A percentile compares a stretch with the other conserved stretches of the same genome.
phyloP scores from a whole-genome alignment of 1,140 invertebrate genomes.

The Aphelenchoides fujianensis region DNA sequence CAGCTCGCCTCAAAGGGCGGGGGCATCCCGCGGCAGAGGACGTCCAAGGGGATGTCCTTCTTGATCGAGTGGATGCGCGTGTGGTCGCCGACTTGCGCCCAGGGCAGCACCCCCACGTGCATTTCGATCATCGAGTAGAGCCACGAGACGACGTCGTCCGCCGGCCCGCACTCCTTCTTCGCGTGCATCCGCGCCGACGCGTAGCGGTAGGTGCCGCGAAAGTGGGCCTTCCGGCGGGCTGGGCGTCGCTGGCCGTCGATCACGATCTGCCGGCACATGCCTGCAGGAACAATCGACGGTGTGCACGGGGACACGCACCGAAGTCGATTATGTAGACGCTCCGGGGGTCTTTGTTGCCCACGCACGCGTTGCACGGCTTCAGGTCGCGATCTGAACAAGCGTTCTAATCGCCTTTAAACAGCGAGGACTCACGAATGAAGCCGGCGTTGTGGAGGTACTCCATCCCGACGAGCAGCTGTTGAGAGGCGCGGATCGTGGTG shows the following conservation, averaged over 20 bases:
- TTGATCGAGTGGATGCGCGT: background rate
- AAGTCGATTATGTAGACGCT: slow-evolving; percentile 20
- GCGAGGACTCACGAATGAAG: slow-evolving; percentile 5
- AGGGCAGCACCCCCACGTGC: background rate
- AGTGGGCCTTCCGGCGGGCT: background rate
- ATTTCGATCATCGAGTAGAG: slow-evolving; percentile 16
- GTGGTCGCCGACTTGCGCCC: background rate
- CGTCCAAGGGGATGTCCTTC: background rate
- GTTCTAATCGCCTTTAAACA: background rate
- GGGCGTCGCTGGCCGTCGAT: background rate
- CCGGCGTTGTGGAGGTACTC: background rate
- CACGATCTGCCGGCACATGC: slow-evolving; percentile 12
- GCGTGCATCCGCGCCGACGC: slow-evolving; percentile 1
- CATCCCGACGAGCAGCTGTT: slow-evolving; percentile 16
- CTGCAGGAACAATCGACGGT: background rate
- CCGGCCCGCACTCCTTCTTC: background rate
- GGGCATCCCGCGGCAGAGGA: background rate
- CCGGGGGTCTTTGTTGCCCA: slow-evolving; percentile 12
- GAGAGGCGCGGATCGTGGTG: slow-evolving; percentile 14
- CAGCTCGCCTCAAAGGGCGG: background rate
- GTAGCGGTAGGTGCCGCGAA: slow-evolving; percentile 19
- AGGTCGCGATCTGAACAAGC: slow-evolving; percentile 9
- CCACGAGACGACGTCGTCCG: background rate
- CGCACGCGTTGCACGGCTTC: slow-evolving; percentile 18
- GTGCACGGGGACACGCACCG: background rate